phyloP scores from a whole-genome alignment of 2,888 invertebrate species.

The Sipha maydis region DNA sequence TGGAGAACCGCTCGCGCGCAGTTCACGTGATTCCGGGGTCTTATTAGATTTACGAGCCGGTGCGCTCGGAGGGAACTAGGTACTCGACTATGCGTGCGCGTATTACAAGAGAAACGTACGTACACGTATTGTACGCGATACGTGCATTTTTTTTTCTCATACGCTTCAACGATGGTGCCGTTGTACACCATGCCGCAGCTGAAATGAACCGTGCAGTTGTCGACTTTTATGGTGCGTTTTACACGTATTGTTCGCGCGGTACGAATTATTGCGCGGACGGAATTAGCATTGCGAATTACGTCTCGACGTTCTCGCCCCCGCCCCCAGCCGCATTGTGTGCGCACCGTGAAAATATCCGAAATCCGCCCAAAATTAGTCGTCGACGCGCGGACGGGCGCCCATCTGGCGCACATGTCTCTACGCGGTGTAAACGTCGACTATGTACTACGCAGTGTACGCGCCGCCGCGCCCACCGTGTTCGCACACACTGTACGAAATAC shows the following conservation, averaged over 20 bases:
- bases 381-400: conserved; percentile 20
- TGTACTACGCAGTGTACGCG: no score
- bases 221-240: conserved; percentile 36
- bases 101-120: no score
- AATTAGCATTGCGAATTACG: conserved; percentile 52
- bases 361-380: conserved; percentile 49
- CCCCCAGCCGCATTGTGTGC: conserved; percentile 34
- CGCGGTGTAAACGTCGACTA: neutral
- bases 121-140: no score
- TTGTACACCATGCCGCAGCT: no score
- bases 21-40: neutral
- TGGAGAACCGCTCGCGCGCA: no score
- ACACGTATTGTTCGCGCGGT: conserved; percentile 31
- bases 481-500: neutral
- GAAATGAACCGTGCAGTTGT: neutral
- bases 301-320: neutral
- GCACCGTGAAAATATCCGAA: conserved; percentile 46
- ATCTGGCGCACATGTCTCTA: conserved; percentile 26
- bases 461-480: neutral
- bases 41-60: neutral
- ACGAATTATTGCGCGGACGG: conserved; percentile 18
- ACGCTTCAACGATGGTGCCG: no score
- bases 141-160: no score
- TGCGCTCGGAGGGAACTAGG: no score
- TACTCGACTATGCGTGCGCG: no score